phyloP scores from a whole-genome alignment of 2,113 vertebrate species.

The Ptyas mucosa region DNA sequence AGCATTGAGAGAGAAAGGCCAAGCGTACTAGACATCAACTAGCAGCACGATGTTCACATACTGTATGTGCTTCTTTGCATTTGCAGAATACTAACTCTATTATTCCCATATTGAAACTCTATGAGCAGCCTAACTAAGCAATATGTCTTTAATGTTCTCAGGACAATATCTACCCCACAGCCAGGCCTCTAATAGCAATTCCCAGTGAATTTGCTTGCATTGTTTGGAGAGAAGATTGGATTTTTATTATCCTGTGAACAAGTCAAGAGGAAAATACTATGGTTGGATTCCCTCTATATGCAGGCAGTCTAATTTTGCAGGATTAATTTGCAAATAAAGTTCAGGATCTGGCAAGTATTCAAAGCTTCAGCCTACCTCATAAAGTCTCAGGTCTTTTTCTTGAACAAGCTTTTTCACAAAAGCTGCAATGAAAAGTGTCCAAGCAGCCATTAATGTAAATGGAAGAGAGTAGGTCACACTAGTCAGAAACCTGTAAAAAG shows the following conservation, averaged over 20 bases:
- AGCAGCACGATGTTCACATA: background rate
- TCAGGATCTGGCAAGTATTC: slow-evolving; percentile 13
- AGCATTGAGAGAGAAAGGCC: background rate
- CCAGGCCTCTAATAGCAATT: too few species aligned
- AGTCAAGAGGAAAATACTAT: background rate
- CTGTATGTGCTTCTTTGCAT: background rate
- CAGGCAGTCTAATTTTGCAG: background rate
- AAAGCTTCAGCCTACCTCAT: slow-evolving; percentile 78
- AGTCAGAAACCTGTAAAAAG: slow-evolving; percentile 84
- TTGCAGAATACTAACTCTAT: background rate
- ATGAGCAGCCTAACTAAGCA: background rate
- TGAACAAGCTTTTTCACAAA: slow-evolving; percentile 96
- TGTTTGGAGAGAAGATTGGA: background rate
- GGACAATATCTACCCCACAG: background rate
- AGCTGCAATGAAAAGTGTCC: slow-evolving; percentile 91
- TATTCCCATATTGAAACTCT: background rate
- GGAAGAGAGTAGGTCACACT: slow-evolving; percentile 91
- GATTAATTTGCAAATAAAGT: background rate
- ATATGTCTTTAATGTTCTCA: background rate
- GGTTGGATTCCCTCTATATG: background rate
- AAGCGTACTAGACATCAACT: background rate
- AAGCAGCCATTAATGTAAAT: slow-evolving; percentile 89
- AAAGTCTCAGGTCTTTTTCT: slow-evolving; percentile 92
- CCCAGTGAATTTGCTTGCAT: background rate
- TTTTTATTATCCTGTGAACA: background rate